Percentiles rank a stretch among this genome's conserved stretches.
Evolutionary conservation across 1,140 invertebrate genomes (phyloP).

Genomic region (Anoplolepis gracilipes): DNA sequence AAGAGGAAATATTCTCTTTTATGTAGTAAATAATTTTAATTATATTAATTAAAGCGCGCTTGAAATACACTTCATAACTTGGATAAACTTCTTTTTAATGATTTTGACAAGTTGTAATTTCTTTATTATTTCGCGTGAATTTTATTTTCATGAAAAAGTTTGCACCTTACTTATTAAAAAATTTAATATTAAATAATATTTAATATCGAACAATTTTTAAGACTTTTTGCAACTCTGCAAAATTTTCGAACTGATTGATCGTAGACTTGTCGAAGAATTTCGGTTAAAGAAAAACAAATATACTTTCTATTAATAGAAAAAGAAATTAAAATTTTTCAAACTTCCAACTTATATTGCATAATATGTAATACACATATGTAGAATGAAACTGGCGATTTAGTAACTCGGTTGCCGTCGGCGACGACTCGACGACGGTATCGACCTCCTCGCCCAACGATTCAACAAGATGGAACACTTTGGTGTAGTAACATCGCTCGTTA

Average conservation of each 20-base stretch:
- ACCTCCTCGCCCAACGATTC: neutral
- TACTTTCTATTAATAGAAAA: neutral
- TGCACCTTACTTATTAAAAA: neutral
- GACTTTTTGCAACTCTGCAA: neutral
- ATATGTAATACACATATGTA: no score
- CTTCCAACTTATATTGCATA: no score
- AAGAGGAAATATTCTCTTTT: no score
- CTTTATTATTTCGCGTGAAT: neutral
- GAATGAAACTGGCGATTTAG: neutral
- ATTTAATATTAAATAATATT: neutral
- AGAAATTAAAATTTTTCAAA: neutral
- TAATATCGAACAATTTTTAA: neutral
- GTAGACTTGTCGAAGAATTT: no score
- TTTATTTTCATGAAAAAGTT: neutral
- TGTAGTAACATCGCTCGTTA: constrained; percentile 18
- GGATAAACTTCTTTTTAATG: neutral
- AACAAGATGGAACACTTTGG: constrained; percentile 8
- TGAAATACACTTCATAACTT: neutral
- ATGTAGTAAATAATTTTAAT: neutral
- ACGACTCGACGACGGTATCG: constrained; percentile 33
- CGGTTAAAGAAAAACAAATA: no score
- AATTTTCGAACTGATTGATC: no score
- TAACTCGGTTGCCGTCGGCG: constrained; percentile 1
- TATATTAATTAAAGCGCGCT: neutral
- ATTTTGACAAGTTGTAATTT: neutral